Percentiles rank a stretch among this genome's conserved stretches.
These are phyloP conservation scores for Aleiodes leptofemur DNA, from an alignment of 2,888 invertebrate species.

Conservation along the genomic window DNA sequence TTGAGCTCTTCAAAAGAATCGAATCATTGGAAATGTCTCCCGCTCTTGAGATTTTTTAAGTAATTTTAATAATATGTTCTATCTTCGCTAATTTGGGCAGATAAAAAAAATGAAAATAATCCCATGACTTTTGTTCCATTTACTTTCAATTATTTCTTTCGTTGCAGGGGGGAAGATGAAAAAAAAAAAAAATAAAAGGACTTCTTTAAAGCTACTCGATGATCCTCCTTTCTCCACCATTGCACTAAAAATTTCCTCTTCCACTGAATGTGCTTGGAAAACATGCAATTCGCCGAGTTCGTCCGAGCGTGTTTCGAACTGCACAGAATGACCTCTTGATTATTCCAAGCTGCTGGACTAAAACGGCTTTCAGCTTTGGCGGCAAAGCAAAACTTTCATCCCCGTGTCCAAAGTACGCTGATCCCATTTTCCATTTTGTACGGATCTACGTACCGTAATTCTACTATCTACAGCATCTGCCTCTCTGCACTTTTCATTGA, in stretches of 20 bases:
- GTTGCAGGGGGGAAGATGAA: constrained; percentile 28
- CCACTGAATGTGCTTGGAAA: constrained; percentile 35
- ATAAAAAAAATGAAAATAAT: not conserved
- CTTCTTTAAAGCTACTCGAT: constrained; percentile 34
- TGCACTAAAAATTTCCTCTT: constrained; percentile 43
- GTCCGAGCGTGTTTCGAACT: constrained; percentile 43
- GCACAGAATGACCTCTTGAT: constrained; percentile 59
- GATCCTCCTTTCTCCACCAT: constrained; percentile 50
- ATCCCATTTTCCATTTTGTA: constrained; percentile 48
- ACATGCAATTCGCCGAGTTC: constrained; percentile 47
- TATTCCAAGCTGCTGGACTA: constrained; percentile 57
- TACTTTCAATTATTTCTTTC: constrained; percentile 35
- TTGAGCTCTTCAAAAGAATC: no score
- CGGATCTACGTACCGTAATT: constrained; percentile 43
- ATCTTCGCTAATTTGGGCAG: no score
- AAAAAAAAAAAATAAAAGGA: no score
- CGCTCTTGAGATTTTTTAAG: no score
- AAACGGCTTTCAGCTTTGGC: constrained; percentile 52
- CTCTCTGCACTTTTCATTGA: constrained; percentile 11
- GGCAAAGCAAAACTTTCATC: constrained; percentile 50
- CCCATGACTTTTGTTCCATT: constrained; percentile 2
- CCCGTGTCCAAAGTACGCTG: constrained; percentile 33
- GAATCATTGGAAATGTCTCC: no score
- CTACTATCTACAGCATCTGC: constrained; percentile 38
- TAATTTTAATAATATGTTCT: no score